These are phyloP conservation scores for Forbesichthys agassizii DNA, from an alignment of 2,113 vertebrate species.

Conservation along the genomic window DNA sequence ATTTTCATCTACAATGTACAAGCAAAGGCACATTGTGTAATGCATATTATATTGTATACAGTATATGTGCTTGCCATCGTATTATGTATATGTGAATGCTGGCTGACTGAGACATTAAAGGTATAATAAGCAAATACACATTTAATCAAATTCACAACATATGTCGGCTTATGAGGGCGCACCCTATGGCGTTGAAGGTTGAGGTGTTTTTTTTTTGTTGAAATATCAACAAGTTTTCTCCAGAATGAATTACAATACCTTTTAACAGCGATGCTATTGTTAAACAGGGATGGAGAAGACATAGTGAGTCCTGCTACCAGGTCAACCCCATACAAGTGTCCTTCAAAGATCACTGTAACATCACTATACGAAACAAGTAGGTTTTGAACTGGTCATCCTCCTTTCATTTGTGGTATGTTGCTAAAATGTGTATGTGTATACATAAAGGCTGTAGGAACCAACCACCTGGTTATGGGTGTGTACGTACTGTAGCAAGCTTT, in stretches of 20 bases:
- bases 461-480: too few species aligned
- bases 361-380: slow-evolving; percentile 88
- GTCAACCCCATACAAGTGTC: slow-evolving; percentile 74
- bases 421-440: background rate
- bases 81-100: too few species aligned
- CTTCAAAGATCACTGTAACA: slow-evolving; percentile 85
- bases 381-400: background rate
- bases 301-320: slow-evolving; percentile 87
- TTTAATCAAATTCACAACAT: too few species aligned
- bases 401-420: background rate
- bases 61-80: background rate
- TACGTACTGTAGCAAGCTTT: too few species aligned
- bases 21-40: background rate
- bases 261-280: background rate
- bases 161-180: too few species aligned
- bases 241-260: too few species aligned
- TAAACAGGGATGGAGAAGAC: slow-evolving; percentile 85
- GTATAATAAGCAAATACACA: too few species aligned
- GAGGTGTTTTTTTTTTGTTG: too few species aligned
- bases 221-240: too few species aligned
- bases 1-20: background rate
- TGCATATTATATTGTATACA: background rate
- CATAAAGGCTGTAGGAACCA: too few species aligned
- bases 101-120: background rate
- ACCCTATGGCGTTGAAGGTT: too few species aligned